These are phyloP conservation scores for Calycopis cecrops DNA, from an alignment of 1,140 invertebrate genomes.

Conservation along the genomic window DNA sequence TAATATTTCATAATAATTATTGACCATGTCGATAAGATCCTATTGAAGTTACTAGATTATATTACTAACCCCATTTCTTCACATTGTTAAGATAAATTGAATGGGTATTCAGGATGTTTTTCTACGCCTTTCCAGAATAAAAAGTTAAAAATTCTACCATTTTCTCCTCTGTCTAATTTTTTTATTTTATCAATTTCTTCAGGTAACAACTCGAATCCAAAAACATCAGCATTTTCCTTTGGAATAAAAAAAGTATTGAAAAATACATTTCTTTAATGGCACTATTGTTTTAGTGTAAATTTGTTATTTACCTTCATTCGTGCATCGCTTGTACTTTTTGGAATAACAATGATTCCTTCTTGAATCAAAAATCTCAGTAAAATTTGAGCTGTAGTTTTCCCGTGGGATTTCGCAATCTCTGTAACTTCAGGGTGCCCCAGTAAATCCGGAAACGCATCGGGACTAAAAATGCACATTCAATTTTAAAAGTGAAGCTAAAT, in stretches of 20 bases:
- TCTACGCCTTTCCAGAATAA: slow-evolving; percentile 77
- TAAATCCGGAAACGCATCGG: slow-evolving; percentile 79
- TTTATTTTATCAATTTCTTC: slow-evolving; percentile 75
- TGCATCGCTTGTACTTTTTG: slow-evolving; percentile 86
- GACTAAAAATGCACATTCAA: slow-evolving; percentile 39
- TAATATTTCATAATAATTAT: too few species aligned
- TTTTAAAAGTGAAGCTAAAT: too few species aligned
- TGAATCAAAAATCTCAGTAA: slow-evolving; percentile 86
- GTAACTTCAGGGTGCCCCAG: slow-evolving; percentile 81
- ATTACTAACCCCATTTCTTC: not conserved
- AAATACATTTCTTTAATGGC: not conserved
- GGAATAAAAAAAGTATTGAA: too few species aligned
- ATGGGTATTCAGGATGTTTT: slow-evolving; percentile 80
- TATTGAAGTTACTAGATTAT: not conserved
- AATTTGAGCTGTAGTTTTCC: slow-evolving; percentile 86
- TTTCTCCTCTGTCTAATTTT: slow-evolving; percentile 78
- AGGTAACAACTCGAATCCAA: slow-evolving; percentile 77
- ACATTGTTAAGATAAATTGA: slow-evolving; percentile 30
- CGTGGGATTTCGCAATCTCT: slow-evolving; percentile 80
- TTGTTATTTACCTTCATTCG: slow-evolving; percentile 76
- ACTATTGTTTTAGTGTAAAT: slow-evolving; percentile 3
- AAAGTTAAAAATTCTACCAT: slow-evolving; percentile 81
- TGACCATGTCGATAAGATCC: too few species aligned
- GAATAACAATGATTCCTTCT: slow-evolving; percentile 84
- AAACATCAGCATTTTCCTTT: slow-evolving; percentile 78